Conservation (phyloP, 2,888 invertebrate species). For the Calameuta filiformis region DNA sequence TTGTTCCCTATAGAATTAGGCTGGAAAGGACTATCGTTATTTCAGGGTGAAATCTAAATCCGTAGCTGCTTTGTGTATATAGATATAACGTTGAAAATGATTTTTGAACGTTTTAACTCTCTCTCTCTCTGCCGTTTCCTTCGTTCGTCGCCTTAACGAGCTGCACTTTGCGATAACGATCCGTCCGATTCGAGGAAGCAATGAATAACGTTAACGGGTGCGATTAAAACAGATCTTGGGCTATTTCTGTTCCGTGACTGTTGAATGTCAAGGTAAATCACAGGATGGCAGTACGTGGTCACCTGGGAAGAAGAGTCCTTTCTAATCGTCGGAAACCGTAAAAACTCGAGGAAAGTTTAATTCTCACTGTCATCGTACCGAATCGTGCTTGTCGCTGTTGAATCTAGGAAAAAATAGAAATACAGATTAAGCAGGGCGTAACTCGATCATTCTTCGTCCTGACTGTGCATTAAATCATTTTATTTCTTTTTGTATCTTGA, state of each 20-base stretch:
- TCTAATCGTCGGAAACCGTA: neutral
- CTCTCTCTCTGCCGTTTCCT: neutral
- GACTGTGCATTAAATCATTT: neutral
- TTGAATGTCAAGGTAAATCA: neutral
- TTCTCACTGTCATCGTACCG: neutral
- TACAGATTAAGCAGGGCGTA: neutral
- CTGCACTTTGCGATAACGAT: neutral
- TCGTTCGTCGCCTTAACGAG: neutral
- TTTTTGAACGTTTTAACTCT: neutral
- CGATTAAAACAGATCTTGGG: too few relatives aligned
- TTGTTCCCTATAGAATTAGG: neutral
- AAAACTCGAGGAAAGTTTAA: neutral
- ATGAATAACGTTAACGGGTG: neutral
- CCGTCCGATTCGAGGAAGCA: neutral
- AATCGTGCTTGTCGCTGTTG: neutral
- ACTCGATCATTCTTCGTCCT: neutral
- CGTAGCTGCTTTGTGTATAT: neutral
- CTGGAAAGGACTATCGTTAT: neutral
- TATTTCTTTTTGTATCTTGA: neutral
- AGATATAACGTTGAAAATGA: neutral
- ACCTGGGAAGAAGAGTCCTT: neutral
- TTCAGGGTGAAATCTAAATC: neutral
- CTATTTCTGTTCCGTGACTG: neutral
- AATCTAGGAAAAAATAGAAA: neutral
- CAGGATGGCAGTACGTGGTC: neutral